These are phyloP conservation scores for Caenorhabditis angaria DNA, from an alignment of 2,888 invertebrate species.

Conservation along the genomic window DNA sequence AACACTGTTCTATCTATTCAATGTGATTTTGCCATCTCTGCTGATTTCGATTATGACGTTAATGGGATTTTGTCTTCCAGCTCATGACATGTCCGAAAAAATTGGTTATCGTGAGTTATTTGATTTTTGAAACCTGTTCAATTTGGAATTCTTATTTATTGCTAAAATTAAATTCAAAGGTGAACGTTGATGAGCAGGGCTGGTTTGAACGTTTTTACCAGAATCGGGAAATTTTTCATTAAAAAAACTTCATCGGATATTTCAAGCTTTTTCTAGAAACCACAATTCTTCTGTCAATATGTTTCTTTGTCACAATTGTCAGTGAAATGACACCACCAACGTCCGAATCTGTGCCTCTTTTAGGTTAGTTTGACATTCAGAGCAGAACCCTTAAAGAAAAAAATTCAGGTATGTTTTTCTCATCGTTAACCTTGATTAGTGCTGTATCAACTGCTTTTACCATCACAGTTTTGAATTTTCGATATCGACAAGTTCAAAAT, in stretches of 20 bases:
- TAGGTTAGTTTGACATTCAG: no score
- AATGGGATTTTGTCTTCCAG: conserved; percentile 65
- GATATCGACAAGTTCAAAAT: conserved; percentile 62
- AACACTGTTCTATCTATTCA: conserved; percentile 63
- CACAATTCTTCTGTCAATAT: conserved; percentile 82
- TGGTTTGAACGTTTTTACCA: no score
- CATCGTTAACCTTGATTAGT: conserved; percentile 59
- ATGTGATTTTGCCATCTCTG: conserved; percentile 59
- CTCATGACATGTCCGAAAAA: conserved; percentile 67
- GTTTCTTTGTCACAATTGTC: conserved; percentile 95
- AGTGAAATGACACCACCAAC: conserved; percentile 97
- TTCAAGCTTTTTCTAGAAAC: conserved; percentile 41
- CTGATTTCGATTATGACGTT: conserved; percentile 70
- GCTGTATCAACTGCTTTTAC: conserved; percentile 64
- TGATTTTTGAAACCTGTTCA: background rate
- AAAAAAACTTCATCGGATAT: background rate
- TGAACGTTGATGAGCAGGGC: no score
- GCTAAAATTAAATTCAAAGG: no score
- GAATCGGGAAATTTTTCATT: no score
- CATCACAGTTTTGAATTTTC: conserved; percentile 61
- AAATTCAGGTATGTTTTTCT: conserved; percentile 62
- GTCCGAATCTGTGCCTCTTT: conserved; percentile 77
- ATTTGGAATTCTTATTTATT: conserved; percentile 10
- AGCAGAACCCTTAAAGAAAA: no score
- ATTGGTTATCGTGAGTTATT: conserved; percentile 62